phyloP scores from a whole-genome alignment of 2,113 vertebrate species.

The Anser cygnoides region DNA sequence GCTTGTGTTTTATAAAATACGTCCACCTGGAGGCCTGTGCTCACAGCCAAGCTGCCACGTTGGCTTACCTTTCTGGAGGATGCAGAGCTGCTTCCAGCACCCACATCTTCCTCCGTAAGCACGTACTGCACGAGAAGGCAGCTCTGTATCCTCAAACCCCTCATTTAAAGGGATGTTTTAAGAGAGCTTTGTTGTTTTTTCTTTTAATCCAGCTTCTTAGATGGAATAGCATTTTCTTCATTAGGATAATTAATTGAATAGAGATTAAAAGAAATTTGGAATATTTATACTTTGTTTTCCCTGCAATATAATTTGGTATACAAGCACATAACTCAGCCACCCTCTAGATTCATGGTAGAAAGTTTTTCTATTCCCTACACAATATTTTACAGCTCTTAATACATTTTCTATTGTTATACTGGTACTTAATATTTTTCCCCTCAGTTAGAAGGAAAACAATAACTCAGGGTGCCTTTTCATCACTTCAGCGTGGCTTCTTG shows the following conservation, averaged over 20 bases:
- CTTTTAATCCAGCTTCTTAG: neutral
- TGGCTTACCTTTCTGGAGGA: neutral
- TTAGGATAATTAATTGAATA: neutral
- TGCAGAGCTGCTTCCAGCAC: neutral
- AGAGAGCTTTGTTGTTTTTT: neutral
- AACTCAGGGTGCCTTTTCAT: neutral
- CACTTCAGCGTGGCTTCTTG: neutral
- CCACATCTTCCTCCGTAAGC: neutral
- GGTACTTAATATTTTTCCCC: neutral
- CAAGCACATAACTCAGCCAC: neutral
- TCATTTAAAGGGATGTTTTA: no score
- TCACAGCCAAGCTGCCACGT: rapidly evolving
- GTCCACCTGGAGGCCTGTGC: neutral
- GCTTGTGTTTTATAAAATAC: neutral
- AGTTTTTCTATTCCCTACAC: neutral
- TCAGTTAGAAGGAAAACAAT: neutral
- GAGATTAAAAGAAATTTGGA: neutral
- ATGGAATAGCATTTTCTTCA: neutral
- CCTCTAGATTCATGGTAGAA: neutral
- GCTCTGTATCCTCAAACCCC: neutral
- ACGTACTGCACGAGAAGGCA: rapidly evolving
- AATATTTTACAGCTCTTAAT: neutral
- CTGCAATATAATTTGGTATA: neutral
- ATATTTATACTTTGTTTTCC: neutral
- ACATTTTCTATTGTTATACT: neutral